Conservation (phyloP, 2,888 invertebrate genomes). For the Eupithecia insigniata region DNA sequence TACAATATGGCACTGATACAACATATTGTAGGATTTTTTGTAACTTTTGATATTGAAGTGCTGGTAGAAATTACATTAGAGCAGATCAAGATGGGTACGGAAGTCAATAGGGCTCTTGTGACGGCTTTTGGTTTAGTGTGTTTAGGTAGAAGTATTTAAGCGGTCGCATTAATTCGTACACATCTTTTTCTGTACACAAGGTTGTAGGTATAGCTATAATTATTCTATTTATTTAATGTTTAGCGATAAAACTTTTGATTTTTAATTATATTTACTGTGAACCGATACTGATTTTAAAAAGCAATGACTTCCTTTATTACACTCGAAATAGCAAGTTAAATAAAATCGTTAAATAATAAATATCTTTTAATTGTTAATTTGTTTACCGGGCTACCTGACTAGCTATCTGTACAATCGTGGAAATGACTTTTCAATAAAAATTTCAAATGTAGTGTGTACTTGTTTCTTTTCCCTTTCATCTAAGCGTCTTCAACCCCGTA, state of each 20-base stretch:
- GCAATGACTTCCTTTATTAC: constrained; percentile 47
- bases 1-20: constrained; percentile 71
- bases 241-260: constrained; percentile 65
- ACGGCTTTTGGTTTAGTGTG: constrained; percentile 55
- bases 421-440: constrained; percentile 81
- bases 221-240: constrained; percentile 82
- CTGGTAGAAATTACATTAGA: constrained; percentile 73
- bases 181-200: constrained; percentile 73
- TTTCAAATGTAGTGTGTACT: constrained; percentile 65
- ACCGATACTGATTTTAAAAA: constrained; percentile 59
- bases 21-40: constrained; percentile 79
- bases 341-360: constrained; percentile 52
- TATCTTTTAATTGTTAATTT: constrained; percentile 58
- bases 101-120: constrained; percentile 72
- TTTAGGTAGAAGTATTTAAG: constrained; percentile 53
- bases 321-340: constrained; percentile 52
- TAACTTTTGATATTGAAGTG: constrained; percentile 83
- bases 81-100: constrained; percentile 79
- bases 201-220: constrained; percentile 82
- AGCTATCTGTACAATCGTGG: constrained; percentile 74
- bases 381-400: constrained; percentile 69
- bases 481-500: background rate
- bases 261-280: constrained; percentile 60
- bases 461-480: constrained; percentile 13
- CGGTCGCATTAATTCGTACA: constrained; percentile 81